Evolutionary conservation across 1,140 invertebrate genomes (phyloP), one percentile per base, ranked within the genome.

Genomic region (Holotrichia oblita): DNA sequence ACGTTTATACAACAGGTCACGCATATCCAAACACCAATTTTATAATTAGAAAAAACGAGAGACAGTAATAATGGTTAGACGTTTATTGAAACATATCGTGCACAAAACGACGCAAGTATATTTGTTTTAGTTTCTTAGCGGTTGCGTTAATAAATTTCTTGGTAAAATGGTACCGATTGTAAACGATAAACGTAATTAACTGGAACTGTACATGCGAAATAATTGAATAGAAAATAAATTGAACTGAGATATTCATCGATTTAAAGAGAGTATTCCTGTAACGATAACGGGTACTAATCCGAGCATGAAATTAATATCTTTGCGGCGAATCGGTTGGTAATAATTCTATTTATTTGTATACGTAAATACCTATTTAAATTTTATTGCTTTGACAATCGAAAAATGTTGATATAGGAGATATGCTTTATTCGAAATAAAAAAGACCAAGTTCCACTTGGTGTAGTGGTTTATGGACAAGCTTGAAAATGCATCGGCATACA

Each of bases 211-310:
- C 61, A 69, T 69, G 61, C 61, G 22, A 69, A 69, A 69, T 34
- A 69, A 69, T 69, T 69, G 61, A 69, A 69, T 69, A 69, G 24
- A 69, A 22, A 69, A 69, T 69, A 69, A 69, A 22, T 69, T 69
- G 22, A 22, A 69, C 61, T 34, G 61, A 69, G 61, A 27, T 69
- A 69, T 69, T 69, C 20, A 69, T 69, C 17, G 61, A 69, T 69
- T 27, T 34, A 34, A 17, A 48, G 61, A 69, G 61, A 69, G 22
- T 69, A 69, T 69, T 69, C 20, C 61, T n/a, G 8, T 17, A 69
- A 69, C 27, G 61, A 17, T 69, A 69, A 69, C 61, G 48, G 61
- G 61, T 20, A 69, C 61, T 69, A 69, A 69, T 34, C 24, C 61
- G 22, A 22, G 61, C 61, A 69, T 69, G 61, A 69, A 69, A 69